Base-by-base conservation (phyloP, 2,797 vertebrate species). In the Pseudochirops cupreus region DNA sequence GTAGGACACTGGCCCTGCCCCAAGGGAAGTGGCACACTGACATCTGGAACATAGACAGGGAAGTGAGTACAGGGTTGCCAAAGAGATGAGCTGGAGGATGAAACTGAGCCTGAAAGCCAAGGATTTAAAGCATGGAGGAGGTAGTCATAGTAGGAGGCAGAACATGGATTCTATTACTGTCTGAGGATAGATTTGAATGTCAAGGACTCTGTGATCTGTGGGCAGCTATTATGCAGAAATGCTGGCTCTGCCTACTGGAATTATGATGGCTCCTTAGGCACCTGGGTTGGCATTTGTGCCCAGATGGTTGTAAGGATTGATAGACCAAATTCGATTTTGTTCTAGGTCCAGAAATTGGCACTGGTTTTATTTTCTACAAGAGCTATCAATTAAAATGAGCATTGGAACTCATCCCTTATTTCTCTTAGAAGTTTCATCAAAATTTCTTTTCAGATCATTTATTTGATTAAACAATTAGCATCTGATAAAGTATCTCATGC, bases 291-390 rank as follows among this genome's bases (percentile, higher is more conserved):
- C 9, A 50, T 46, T 87, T 39, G 21, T 87, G 74, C 9, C 39
- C 3, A 2, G n/a, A 39, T 11, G 2, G 39, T 50, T 87, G 74
- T 87, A 50, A 87, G 74, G 5, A 87, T 92, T 67, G 87, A 56
- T 90, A 14, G 31, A 55, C 14, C 56, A 91, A 94, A 91, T 1
- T 94, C 14, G 59, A 95, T 58, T 90, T 46, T 93, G 46, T 94
- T 89, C 53, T 21, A 24, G 87, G 7, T 91, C 91, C 33, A 16
- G 55, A 95, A 95, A 82, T 31, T 87, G 56, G 21, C 55, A 16
- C 4, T 94, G n/a, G 53, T 57, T 91, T 91, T 52, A n/a, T 90
- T 96, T 95, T 94, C 91, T 57, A 90, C 52, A 56, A 57, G 93
- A 5, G 57, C 18, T 89, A 87, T 91, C 31, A 14, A 91, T 93